Base-by-base conservation (phyloP, 2,888 invertebrate species). In the Vandiemenella viatica region DNA sequence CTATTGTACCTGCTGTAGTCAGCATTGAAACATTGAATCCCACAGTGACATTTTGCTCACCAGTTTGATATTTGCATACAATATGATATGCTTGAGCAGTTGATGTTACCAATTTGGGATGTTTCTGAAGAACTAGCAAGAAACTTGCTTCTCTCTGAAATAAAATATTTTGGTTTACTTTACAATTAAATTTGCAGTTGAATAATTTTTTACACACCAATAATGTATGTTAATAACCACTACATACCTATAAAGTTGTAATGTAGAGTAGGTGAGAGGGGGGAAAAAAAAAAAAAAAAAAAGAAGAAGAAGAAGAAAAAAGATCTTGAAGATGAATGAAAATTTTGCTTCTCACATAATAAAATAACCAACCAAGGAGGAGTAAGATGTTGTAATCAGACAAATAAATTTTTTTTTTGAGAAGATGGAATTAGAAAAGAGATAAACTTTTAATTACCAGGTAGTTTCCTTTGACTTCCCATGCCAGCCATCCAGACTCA, bases 31-130 rank as follows among this genome's bases (percentile, higher is more conserved):
- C 92, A 64, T 95, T 93, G 66, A 92, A 91, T 38, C 92, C 92
- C 32, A 91, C 71, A 0, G 88, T 90, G 1, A 93, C 88, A 58
- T 88, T 90, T 65, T 89, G 88, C 65, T 90, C 90, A 52, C 90
- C 91, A 1, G 90, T 91, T 66, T 91, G 88, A 65, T 95, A 95
- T 49, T 91, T 83, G 65, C 95, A 95, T 65, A 89, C 89, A 55
- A 96, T 90, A 67, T 93, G 90, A 71, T 93, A 96, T 1, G 95
- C 93, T 66, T 92, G 90, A 5, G 95, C 91, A 62, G 88, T 87
- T 64, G 87, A 88, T 1, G 95, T 96, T 45, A 95, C 84, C 46
- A 96, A 74, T 71, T 90, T 90, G 0, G 92, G 91, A 77, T 96
- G 95, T 68, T 91, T 90, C 65, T 96, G 95, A 63, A 96, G 88